These are phyloP conservation scores for Liasis olivaceus DNA, from an alignment of 2,797 vertebrate genomes.

Conservation along the genomic window DNA sequence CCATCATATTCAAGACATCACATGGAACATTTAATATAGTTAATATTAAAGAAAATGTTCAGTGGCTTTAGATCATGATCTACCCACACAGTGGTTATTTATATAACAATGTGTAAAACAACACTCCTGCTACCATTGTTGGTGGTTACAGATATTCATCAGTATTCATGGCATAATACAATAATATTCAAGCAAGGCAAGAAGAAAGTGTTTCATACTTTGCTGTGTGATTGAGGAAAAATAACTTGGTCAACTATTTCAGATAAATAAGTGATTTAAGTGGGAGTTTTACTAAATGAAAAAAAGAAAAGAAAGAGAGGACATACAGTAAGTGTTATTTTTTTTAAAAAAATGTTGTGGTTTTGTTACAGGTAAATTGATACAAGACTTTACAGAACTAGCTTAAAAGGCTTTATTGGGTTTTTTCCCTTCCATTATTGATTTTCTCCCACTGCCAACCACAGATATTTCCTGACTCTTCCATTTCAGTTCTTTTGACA, in stretches of 20 bases:
- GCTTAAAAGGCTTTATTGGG: constrained; percentile 30
- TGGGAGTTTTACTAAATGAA: not conserved
- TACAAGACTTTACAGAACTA: constrained; percentile 3
- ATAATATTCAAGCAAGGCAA: not conserved
- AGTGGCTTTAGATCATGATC: not conserved
- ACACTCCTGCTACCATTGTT: not conserved
- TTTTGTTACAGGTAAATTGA: constrained; percentile 17
- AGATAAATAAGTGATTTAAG: not conserved
- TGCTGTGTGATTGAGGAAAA: not conserved
- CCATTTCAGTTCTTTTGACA: constrained; percentile 19
- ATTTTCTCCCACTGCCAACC: not conserved
- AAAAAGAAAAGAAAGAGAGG: not conserved
- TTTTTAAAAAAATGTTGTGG: not conserved
- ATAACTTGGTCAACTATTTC: not conserved
- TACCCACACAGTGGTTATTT: constrained; percentile 8
- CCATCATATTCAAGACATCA: not conserved
- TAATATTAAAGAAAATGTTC: not conserved
- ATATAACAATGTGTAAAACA: not conserved
- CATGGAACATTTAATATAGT: not conserved
- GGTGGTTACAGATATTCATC: not conserved
- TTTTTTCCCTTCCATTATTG: not conserved
- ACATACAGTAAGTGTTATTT: not conserved
- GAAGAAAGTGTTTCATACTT: not conserved
- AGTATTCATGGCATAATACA: not conserved
- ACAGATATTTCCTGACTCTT: not conserved